A percentile compares a stretch with the other conserved stretches of the same genome.
Evolutionary conservation across 2,113 vertebrate genomes (phyloP).

Genomic region (Edolisoma coerulescens): DNA sequence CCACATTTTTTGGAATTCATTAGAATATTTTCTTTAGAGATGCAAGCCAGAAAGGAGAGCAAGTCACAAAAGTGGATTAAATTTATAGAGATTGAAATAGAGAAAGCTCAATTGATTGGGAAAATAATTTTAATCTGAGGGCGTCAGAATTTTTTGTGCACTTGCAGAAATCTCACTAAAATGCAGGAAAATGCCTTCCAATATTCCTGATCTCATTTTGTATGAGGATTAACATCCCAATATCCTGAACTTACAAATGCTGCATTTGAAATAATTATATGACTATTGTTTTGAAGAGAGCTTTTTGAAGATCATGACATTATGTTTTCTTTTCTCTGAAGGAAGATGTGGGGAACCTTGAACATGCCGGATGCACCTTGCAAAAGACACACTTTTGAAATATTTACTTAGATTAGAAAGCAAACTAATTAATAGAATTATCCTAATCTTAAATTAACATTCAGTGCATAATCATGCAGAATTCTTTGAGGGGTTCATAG

Average conservation of each 20-base stretch:
- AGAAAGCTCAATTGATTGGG: not conserved
- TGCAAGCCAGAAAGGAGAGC: not conserved
- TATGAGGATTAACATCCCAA: not conserved
- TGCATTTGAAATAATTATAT: not conserved
- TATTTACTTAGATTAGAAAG: not conserved
- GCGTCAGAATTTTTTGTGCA: not conserved
- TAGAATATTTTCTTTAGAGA: not conserved
- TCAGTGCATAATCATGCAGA: not conserved
- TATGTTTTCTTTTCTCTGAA: not conserved
- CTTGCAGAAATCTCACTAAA: not conserved
- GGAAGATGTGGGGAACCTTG: not conserved
- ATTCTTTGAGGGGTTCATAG: not conserved
- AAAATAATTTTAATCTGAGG: not conserved
- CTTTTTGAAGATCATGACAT: not conserved
- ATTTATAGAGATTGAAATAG: not conserved
- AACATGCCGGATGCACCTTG: not conserved
- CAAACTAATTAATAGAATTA: not conserved
- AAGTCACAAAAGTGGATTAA: not conserved
- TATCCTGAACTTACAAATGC: not conserved
- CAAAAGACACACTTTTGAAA: not conserved
- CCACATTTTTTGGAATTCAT: not conserved
- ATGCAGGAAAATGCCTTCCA: not conserved
- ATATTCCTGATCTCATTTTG: not conserved
- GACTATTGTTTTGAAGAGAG: not conserved
- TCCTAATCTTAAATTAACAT: not conserved